phyloP scores from a whole-genome alignment of 1,140 invertebrate species.

The Lepidostoma basale region DNA sequence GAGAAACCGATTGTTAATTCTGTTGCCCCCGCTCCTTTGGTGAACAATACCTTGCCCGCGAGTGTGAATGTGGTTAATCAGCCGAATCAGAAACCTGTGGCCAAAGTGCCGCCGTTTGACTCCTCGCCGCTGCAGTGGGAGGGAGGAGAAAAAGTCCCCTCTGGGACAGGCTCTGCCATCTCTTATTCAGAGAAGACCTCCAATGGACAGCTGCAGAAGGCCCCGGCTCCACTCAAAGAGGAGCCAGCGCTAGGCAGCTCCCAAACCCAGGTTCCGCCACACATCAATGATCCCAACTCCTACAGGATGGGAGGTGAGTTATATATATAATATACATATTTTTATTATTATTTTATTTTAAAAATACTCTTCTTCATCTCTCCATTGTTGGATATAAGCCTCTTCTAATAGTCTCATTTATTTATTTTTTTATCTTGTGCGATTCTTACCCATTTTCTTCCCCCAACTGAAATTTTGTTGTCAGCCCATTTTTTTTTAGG shows the following conservation, averaged over 20 bases:
- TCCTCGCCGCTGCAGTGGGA: conserved; percentile 54
- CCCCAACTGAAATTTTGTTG: too few species aligned
- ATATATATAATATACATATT: too few species aligned
- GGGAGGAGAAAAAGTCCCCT: conserved; percentile 48
- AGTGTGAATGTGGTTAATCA: too few species aligned
- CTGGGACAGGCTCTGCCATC: conserved; percentile 46
- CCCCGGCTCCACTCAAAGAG: conserved; percentile 40
- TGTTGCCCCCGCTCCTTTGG: not conserved
- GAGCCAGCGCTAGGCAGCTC: conserved; percentile 46
- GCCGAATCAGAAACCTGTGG: conserved; percentile 60
- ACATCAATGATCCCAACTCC: conserved; percentile 63
- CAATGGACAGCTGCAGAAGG: conserved; percentile 29
- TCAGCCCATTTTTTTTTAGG: too few species aligned
- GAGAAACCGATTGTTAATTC: conserved; percentile 26
- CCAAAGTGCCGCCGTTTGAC: conserved; percentile 65
- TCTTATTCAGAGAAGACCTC: conserved; percentile 55
- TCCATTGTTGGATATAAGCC: too few species aligned
- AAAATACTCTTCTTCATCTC: too few species aligned
- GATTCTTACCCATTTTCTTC: too few species aligned
- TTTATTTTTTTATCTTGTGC: too few species aligned
- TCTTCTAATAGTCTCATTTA: too few species aligned
- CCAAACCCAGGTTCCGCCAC: conserved; percentile 50
- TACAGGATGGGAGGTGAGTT: conserved; percentile 71
- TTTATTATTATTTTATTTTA: too few species aligned
- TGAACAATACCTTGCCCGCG: not conserved